These are phyloP conservation scores for Dendrocincla tyrannina DNA, from an alignment of 2,797 vertebrate genomes.

Conservation along the genomic window DNA sequence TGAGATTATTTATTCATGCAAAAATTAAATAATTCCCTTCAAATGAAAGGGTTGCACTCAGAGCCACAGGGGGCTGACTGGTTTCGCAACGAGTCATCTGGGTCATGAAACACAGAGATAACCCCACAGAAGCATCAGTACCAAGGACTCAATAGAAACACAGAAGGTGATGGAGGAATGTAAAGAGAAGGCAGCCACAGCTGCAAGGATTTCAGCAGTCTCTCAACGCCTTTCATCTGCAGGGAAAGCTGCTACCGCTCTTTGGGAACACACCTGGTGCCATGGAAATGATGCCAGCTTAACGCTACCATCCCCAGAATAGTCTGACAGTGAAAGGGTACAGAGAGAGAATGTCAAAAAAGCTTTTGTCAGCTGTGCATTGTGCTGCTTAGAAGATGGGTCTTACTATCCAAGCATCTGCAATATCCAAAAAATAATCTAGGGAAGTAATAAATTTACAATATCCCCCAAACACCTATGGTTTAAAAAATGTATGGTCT, in stretches of 20 bases:
- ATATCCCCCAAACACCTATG: not conserved
- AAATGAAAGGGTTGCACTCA: not conserved
- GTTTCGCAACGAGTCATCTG: not conserved
- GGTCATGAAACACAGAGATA: not conserved
- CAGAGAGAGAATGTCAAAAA: not conserved
- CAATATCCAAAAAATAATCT: not conserved
- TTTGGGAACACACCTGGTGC: not conserved
- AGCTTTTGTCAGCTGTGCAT: not conserved
- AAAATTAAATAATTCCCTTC: not conserved
- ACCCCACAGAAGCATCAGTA: not conserved
- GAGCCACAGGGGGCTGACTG: not conserved
- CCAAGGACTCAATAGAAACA: not conserved
- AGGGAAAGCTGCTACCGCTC: not conserved
- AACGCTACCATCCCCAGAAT: not conserved
- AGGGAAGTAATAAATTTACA: slow-evolving; percentile 19
- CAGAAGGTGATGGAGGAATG: not conserved
- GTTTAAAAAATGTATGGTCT: not conserved
- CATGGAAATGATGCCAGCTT: not conserved
- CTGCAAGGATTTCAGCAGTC: not conserved
- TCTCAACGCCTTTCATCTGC: not conserved
- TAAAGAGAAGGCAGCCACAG: not conserved
- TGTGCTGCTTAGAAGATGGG: not conserved
- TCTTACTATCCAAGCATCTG: not conserved
- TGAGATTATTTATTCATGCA: not conserved
- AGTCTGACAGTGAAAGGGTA: not conserved